A percentile compares a stretch with the other conserved stretches of the same genome.
These are phyloP conservation scores for Prionailurus viverrinus DNA, from an alignment of 2,113 vertebrate species.

Conservation along the genomic window DNA sequence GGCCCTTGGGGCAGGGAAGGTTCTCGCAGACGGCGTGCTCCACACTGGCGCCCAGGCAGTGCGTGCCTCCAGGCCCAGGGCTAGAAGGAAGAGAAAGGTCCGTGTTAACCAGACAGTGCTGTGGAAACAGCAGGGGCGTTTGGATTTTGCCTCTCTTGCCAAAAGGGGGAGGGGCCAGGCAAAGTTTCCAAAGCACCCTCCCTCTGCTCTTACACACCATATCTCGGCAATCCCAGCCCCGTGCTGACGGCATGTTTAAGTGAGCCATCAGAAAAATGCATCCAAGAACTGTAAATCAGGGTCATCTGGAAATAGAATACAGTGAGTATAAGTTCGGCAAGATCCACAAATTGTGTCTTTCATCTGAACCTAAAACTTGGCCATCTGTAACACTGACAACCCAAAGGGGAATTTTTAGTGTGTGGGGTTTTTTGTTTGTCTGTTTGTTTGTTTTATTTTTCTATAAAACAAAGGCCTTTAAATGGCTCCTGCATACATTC, in stretches of 20 bases:
- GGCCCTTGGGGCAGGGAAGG: conserved; percentile 93
- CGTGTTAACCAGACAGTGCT: neutral
- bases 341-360: neutral
- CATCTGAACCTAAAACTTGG: conserved; percentile 22
- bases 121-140: fast-evolving
- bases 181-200: neutral
- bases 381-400: neutral
- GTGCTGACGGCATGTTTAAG: neutral
- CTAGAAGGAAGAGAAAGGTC: conserved; percentile 80
- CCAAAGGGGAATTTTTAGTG: neutral
- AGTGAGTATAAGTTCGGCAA: neutral
- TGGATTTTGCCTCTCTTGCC: neutral
- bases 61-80: conserved; percentile 93
- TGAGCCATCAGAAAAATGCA: neutral
- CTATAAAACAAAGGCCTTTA: conserved; percentile 37
- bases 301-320: neutral
- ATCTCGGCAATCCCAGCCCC: neutral
- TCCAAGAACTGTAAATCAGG: neutral
- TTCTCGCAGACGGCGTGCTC: conserved; percentile 96
- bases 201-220: neutral
- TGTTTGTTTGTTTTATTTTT: neutral
- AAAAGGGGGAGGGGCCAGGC: neutral
- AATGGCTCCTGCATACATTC: neutral
- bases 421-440: neutral
- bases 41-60: conserved; percentile 93